Conservation (phyloP, 1,140 invertebrate genomes). For the Drosophila guanche region DNA sequence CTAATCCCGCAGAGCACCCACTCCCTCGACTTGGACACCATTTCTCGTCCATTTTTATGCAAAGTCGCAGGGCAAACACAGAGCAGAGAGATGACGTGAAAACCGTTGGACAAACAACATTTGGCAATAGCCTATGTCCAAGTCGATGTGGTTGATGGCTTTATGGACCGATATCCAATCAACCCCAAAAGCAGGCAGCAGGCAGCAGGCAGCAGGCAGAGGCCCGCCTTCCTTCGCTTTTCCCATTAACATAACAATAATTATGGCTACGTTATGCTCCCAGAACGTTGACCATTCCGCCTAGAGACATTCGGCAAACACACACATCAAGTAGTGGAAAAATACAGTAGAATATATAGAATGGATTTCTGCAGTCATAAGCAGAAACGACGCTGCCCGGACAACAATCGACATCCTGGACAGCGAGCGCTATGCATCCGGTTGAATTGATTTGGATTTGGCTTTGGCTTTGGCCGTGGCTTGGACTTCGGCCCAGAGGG, state of each 20-base stretch:
- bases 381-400: constrained; percentile 42
- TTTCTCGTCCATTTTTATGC: constrained; percentile 62
- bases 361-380: constrained; percentile 69
- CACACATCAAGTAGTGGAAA: constrained; percentile 5
- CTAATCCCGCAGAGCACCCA: too few species aligned
- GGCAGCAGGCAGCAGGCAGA: constrained; percentile 9
- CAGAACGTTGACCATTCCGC: constrained; percentile 44
- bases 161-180: constrained; percentile 34
- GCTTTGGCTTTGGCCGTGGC: constrained; percentile 1
- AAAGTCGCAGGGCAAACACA: constrained; percentile 70
- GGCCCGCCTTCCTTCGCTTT: constrained; percentile 9
- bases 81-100: constrained; percentile 30
- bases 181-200: constrained; percentile 43
- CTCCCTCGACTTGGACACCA: neutral
- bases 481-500: constrained; percentile 6
- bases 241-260: constrained; percentile 77
- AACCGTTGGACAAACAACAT: constrained; percentile 64
- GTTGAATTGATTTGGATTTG: constrained; percentile 66
- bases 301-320: constrained; percentile 64
- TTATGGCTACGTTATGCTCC: constrained; percentile 58
- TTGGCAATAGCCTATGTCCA: constrained; percentile 24
- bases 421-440: constrained; percentile 64
- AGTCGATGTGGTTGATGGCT: constrained; percentile 27
- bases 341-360: constrained; percentile 1
- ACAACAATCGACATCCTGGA: constrained; percentile 64